Base-by-base conservation (phyloP, 2,888 invertebrate species). In the Stegophylla sp. region DNA sequence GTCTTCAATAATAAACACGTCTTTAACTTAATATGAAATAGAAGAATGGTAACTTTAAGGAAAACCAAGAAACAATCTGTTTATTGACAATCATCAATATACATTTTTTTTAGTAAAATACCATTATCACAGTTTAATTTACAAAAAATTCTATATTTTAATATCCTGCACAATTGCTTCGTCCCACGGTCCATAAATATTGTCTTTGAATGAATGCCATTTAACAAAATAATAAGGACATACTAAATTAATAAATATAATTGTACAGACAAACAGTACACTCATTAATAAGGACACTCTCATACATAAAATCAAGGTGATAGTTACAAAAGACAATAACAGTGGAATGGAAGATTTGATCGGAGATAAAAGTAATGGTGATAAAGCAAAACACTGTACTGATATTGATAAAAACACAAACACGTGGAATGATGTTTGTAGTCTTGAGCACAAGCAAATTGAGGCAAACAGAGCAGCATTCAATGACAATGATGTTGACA, bases 181-280 rank as follows among this genome's bases (percentile, higher is more conserved):
- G 87, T 98, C 98, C 98, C 98, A 98, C 0, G 98, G 98, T 0
- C 98, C 98, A 87, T 97, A 93, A 83, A 97, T 97, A 87, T 97
- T 98, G 85, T 93, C 92, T 85, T 95, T 96, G 86, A 92, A 91
- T 53, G 88, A 91, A 85, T 94, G 94, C 88, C 92, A 93, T 75
- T 87, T 88, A 0, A 93, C 91, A 87, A 94, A 96, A 86, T 92
- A 89, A 3, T 90, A 86, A 0, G 95, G 95, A 85, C 93, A 94
- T 72, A 92, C 87, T 13, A 92, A 85, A 85, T 91, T 92, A 53
- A 94, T 88, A 85, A 93, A 90, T 13, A 90, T 83, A 12, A 92
- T 88, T 61, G 89, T 86, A 10, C 88, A 85, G 7, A 91, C 84
- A 86, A 93, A 94, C 83, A 92, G 88, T 83, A 87, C 88, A 1